phyloP scores from a whole-genome alignment of 2,113 vertebrate species.

The Thamnophis sirtalis region DNA sequence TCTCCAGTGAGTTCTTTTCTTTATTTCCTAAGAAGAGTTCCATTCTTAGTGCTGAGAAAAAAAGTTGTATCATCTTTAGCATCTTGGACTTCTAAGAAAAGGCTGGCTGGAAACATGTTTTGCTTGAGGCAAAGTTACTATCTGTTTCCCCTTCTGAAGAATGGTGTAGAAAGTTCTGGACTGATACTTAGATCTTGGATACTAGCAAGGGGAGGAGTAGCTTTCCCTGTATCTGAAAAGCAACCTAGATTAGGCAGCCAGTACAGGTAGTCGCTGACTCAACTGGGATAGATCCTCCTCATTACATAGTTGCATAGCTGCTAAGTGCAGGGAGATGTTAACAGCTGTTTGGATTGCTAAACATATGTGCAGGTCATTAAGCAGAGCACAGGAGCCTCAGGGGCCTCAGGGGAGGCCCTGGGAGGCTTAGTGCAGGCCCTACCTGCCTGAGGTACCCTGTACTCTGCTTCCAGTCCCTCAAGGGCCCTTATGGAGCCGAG shows the following conservation, averaged over 20 bases:
- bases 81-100: background rate
- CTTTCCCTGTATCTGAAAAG: background rate
- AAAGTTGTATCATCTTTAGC: background rate
- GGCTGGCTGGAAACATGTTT: background rate
- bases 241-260: background rate
- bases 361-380: background rate
- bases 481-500: too few relatives aligned
- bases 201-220: background rate
- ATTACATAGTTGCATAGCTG: background rate
- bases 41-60: background rate
- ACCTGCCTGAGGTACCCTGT: background rate
- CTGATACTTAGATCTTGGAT: background rate
- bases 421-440: background rate
- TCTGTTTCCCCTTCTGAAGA: background rate
- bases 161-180: background rate
- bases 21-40: too few relatives aligned
- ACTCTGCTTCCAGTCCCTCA: background rate
- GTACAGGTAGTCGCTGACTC: background rate
- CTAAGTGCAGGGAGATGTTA: background rate
- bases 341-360: background rate
- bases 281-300: too few relatives aligned
- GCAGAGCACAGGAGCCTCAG: background rate
- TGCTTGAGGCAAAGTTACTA: background rate
- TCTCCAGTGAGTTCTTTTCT: too few relatives aligned
- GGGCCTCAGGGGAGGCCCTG: background rate